Conservation (phyloP, 1,140 invertebrate genomes). For the Teleopsis dalmanni region DNA sequence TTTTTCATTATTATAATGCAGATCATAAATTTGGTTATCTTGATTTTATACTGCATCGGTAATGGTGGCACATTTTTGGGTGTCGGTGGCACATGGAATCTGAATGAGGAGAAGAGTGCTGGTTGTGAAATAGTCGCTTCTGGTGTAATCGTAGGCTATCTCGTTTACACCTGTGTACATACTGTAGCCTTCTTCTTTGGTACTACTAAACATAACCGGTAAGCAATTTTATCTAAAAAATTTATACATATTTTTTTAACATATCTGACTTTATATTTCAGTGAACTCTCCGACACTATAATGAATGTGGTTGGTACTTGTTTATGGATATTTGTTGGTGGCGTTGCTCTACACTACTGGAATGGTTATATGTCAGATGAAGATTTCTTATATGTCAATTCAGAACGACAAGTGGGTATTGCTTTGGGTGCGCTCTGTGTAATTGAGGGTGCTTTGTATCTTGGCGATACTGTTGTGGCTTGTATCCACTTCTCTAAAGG, state of each 20-base stretch:
- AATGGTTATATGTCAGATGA: constrained; percentile 69
- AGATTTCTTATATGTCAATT: constrained; percentile 51
- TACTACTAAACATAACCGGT: constrained; percentile 66
- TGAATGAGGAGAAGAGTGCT: constrained; percentile 78
- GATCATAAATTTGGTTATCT: constrained; percentile 71
- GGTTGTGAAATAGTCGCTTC: constrained; percentile 78
- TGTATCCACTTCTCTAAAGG: constrained; percentile 66
- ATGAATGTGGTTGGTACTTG: constrained; percentile 80
- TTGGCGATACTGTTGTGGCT: constrained; percentile 67
- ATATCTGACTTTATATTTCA: constrained; percentile 41
- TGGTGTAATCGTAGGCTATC: constrained; percentile 75
- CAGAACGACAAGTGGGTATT: constrained; percentile 66
- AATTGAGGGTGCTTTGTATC: constrained; percentile 65
- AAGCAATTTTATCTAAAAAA: constrained; percentile 17
- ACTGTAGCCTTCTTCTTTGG: constrained; percentile 66
- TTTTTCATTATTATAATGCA: constrained; percentile 45
- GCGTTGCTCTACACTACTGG: constrained; percentile 79
- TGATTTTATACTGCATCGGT: constrained; percentile 75
- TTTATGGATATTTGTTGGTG: constrained; percentile 74
- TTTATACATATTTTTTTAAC: not conserved
- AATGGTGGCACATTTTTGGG: constrained; percentile 72
- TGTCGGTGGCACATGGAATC: constrained; percentile 77
- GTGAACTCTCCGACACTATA: constrained; percentile 63
- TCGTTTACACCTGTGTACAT: constrained; percentile 68
- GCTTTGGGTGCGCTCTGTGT: constrained; percentile 71